phyloP scores from a whole-genome alignment of 2,113 vertebrate species.

The Dromas ardeola region DNA sequence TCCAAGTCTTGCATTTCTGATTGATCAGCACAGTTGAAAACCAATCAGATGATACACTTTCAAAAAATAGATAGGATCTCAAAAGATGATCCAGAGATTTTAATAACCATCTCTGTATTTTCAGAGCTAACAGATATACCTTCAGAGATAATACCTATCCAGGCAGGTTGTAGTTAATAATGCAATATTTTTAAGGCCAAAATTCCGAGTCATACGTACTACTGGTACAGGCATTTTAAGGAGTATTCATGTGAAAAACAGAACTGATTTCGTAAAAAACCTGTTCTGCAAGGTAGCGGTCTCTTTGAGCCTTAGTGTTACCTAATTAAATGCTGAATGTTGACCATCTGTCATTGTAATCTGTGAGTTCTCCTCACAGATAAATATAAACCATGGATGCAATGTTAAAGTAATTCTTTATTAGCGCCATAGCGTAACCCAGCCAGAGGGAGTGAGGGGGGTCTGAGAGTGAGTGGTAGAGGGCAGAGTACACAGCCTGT shows the following conservation, averaged over 20 bases:
- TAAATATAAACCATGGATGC: constrained; percentile 17
- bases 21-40: not conserved
- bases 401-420: not conserved
- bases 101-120: not conserved
- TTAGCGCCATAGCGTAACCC: not conserved
- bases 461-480: not conserved
- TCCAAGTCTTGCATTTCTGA: not conserved
- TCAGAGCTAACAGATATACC: not conserved
- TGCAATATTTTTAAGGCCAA: not conserved
- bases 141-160: not conserved
- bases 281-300: constrained; percentile 18
- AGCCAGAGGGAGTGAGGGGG: not conserved
- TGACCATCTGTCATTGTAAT: constrained; percentile 58
- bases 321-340: constrained; percentile 58
- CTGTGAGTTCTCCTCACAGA: not conserved
- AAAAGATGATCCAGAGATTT: not conserved
- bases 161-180: not conserved
- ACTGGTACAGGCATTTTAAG: not conserved
- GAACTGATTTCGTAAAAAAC: constrained; percentile 28
- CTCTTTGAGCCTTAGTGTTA: constrained; percentile 20
- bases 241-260: constrained; percentile 43
- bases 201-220: not conserved
- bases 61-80: not conserved
- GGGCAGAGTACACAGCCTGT: not conserved
- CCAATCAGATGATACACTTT: not conserved